phyloP scores from a whole-genome alignment of 2,797 vertebrate genomes.

The Brotula barbata region DNA sequence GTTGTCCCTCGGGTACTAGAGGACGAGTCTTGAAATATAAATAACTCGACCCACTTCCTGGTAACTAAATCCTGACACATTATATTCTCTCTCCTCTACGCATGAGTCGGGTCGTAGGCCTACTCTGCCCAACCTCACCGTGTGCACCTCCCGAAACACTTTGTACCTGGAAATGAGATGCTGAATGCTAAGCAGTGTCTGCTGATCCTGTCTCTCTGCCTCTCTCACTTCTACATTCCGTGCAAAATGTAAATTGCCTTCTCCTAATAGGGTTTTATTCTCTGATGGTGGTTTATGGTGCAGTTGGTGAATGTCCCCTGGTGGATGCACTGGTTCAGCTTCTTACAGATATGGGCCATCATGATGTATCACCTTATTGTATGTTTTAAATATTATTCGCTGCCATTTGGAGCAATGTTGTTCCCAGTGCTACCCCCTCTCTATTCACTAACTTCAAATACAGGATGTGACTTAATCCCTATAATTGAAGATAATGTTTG shows the following conservation, averaged over 20 bases:
- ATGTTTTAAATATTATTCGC: not conserved
- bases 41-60: conserved; percentile 82
- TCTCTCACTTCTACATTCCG: conserved; percentile 58
- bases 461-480: too few species aligned
- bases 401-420: not conserved
- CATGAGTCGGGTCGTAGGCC: conserved; percentile 36
- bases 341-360: not conserved
- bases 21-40: conserved; percentile 81
- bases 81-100: conserved; percentile 61
- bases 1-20: conserved; percentile 54
- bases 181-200: conserved; percentile 18
- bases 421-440: not conserved
- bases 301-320: not conserved
- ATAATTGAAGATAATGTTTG: too few species aligned
- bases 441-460: not conserved
- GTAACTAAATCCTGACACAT: conserved; percentile 76
- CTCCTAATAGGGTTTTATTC: conserved; percentile 5
- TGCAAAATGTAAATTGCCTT: not conserved
- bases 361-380: not conserved
- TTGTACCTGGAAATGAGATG: conserved; percentile 57
- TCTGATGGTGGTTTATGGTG: not conserved
- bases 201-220: conserved; percentile 1
- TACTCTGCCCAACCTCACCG: conserved; percentile 9
- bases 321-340: not conserved
- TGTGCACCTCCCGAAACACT: conserved; percentile 8